Evolutionary conservation across 2,113 vertebrate species (phyloP).

Genomic region (Puma concolor): DNA sequence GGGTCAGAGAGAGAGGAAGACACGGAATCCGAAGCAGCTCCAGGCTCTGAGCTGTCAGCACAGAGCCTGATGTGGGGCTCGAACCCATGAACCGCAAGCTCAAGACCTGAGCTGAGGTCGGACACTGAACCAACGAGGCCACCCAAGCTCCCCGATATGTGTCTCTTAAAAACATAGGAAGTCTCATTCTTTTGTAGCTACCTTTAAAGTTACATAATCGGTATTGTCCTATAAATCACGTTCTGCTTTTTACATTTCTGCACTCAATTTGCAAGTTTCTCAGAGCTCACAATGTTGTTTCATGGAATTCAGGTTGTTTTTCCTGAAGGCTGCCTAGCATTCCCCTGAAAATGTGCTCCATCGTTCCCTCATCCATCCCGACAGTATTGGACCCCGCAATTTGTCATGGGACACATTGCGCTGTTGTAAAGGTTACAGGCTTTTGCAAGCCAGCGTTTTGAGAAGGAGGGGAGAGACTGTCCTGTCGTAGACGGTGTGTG

Average conservation of each 20-base stretch:
- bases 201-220: background rate
- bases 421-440: background rate
- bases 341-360: background rate
- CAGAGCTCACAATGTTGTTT: background rate
- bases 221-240: background rate
- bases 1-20: too few species aligned
- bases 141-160: too few species aligned
- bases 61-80: too few species aligned
- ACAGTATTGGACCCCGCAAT: rapidly evolving
- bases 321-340: background rate
- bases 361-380: background rate
- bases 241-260: background rate
- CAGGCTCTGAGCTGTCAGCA: too few species aligned
- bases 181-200: background rate
- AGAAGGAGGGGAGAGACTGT: background rate
- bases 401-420: rapidly evolving
- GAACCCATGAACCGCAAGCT: too few species aligned
- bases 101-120: too few species aligned
- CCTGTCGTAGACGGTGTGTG: background rate
- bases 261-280: background rate
- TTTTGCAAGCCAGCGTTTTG: background rate
- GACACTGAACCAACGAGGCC: too few species aligned
- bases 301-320: background rate
- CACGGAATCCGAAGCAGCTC: too few species aligned
- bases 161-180: background rate